phyloP scores from a whole-genome alignment of 2,888 invertebrate genomes.

The Gymnoscelis rufifasciata region DNA sequence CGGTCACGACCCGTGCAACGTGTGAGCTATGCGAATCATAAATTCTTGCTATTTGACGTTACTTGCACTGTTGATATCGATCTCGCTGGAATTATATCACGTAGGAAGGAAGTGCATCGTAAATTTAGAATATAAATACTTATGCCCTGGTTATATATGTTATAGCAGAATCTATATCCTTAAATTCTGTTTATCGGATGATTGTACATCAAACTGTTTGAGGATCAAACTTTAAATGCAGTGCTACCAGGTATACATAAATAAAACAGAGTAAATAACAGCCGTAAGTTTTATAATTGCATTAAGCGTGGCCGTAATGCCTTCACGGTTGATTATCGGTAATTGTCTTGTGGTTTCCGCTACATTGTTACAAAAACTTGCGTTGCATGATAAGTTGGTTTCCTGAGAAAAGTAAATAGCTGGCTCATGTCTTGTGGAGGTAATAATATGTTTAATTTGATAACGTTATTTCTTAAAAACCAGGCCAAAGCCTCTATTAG shows the following conservation, averaged over 20 bases:
- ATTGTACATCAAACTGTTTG: background rate
- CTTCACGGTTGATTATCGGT: constrained; percentile 36
- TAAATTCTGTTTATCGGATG: background rate
- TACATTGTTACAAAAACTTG: constrained; percentile 36
- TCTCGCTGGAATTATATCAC: constrained; percentile 67
- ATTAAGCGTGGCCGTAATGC: constrained; percentile 28
- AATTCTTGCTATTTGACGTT: constrained; percentile 76
- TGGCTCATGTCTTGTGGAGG: background rate
- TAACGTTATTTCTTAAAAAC: no score
- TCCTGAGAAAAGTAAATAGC: constrained; percentile 8
- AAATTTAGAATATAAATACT: constrained; percentile 34
- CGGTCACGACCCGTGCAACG: constrained; percentile 66
- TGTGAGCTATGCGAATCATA: constrained; percentile 70
- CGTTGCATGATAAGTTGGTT: constrained; percentile 39
- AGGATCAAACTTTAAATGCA: constrained; percentile 3
- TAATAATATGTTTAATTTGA: no score
- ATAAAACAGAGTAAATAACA: constrained; percentile 17
- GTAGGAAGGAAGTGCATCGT: constrained; percentile 64
- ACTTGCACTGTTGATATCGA: constrained; percentile 68
- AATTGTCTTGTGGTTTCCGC: constrained; percentile 40
- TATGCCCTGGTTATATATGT: constrained; percentile 19
- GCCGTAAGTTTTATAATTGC: constrained; percentile 26
- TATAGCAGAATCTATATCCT: constrained; percentile 10
- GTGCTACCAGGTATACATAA: constrained; percentile 12
- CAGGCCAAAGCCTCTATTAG: no score